phyloP scores from a whole-genome alignment of 2,888 invertebrate species.

The Diadegma fenestrale region DNA sequence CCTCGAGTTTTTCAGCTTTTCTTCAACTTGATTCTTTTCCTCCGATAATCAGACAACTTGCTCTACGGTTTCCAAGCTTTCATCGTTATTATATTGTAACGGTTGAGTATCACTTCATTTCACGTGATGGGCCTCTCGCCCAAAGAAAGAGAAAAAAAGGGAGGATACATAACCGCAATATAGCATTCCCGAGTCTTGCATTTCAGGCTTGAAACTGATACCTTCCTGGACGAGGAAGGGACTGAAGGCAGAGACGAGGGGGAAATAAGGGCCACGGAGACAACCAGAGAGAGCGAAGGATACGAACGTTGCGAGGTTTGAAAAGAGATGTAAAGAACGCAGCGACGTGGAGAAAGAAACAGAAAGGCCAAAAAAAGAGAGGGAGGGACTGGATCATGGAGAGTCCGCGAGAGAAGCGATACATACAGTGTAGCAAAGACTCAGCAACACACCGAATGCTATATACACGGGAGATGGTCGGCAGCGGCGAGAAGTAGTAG shows the following conservation, averaged over 20 bases:
- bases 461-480: constrained; percentile 54
- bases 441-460: constrained; percentile 18
- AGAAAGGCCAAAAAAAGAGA: background rate
- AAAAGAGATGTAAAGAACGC: constrained; percentile 57
- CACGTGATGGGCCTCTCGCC: constrained; percentile 47
- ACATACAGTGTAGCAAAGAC: constrained; percentile 15
- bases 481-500: constrained; percentile 69
- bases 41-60: constrained; percentile 19
- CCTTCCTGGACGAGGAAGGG: constrained; percentile 69
- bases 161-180: constrained; percentile 66
- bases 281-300: constrained; percentile 43
- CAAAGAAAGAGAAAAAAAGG: constrained; percentile 13
- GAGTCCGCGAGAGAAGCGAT: constrained; percentile 38
- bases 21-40: background rate
- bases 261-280: constrained; percentile 54
- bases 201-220: constrained; percentile 81
- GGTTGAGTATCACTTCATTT: constrained; percentile 57
- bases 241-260: constrained; percentile 42
- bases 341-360: constrained; percentile 35
- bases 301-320: constrained; percentile 6
- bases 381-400: constrained; percentile 54
- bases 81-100: constrained; percentile 50
- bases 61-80: constrained; percentile 41
- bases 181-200: constrained; percentile 75
- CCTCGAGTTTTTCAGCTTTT: constrained; percentile 2